Percentiles rank a stretch among this genome's conserved stretches.
These are phyloP conservation scores for Leucoraja ocellata DNA, from an alignment of 2,797 vertebrate species.

Conservation along the genomic window DNA sequence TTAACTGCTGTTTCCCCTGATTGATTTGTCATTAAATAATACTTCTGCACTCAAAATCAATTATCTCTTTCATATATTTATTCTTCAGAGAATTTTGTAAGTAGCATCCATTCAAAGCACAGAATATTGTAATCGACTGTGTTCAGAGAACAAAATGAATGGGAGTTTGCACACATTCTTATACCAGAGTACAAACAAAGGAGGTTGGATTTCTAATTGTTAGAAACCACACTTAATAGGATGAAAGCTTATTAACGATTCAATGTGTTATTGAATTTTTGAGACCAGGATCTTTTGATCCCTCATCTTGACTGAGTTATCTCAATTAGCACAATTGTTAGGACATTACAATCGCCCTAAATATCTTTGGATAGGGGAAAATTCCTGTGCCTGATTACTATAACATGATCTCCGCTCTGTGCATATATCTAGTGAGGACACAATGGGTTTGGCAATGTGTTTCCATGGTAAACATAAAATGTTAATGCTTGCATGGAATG, in stretches of 20 bases:
- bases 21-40: conserved; percentile 20
- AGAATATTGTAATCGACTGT: not conserved
- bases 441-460: not conserved
- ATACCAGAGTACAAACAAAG: not conserved
- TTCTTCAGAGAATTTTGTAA: conserved; percentile 33
- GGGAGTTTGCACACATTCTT: not conserved
- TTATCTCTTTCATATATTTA: conserved; percentile 32
- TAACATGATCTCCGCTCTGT: not conserved
- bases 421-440: not conserved
- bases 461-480: not conserved
- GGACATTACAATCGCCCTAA: not conserved
- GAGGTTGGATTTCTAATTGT: not conserved
- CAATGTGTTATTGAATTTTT: not conserved
- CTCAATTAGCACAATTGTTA: not conserved
- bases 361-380: not conserved
- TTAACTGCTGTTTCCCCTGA: conserved; percentile 28
- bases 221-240: not conserved
- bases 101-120: not conserved
- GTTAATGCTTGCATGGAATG: not conserved
- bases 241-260: not conserved
- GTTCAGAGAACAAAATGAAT: not conserved
- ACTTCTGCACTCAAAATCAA: conserved; percentile 34
- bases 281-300: not conserved
- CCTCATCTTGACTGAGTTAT: not conserved
- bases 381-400: not conserved